Conservation (phyloP, 1,140 invertebrate genomes). For the Triops cancriformis region DNA sequence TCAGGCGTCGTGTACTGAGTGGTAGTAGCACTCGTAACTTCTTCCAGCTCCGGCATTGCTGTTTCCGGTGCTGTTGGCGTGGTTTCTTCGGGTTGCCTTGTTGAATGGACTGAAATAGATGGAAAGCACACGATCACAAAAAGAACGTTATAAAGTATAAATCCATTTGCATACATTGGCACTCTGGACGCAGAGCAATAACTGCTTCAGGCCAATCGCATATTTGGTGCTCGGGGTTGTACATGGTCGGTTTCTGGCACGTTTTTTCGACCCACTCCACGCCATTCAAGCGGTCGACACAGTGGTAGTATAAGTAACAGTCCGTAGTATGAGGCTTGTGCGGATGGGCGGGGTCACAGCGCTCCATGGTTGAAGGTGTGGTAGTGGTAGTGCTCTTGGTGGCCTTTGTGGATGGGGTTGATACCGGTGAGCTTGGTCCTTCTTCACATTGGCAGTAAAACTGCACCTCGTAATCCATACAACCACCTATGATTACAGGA, state of each 20-base stretch:
- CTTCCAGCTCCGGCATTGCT: background rate
- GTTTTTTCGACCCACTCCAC: conserved; percentile 43
- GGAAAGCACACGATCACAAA: background rate
- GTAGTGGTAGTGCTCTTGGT: conserved; percentile 24
- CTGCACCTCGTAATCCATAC: conserved; percentile 41
- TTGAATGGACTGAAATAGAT: background rate
- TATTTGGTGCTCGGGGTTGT: conserved; percentile 50
- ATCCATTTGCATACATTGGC: conserved; percentile 35
- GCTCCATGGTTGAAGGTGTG: conserved; percentile 12
- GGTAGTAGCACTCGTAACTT: background rate
- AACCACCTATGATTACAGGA: conserved; percentile 30
- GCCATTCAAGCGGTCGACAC: conserved; percentile 37
- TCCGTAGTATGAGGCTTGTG: conserved; percentile 45
- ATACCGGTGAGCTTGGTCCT: background rate
- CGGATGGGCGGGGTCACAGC: conserved; percentile 40
- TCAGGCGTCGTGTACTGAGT: background rate
- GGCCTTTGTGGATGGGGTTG: background rate
- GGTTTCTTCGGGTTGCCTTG: background rate
- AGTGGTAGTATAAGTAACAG: conserved; percentile 53
- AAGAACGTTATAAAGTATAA: background rate
- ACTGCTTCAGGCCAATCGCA: conserved; percentile 56
- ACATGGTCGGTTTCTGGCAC: conserved; percentile 50
- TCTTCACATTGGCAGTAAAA: conserved; percentile 40
- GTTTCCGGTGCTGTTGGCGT: background rate
- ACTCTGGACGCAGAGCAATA: conserved; percentile 50